Percentiles rank a stretch among this genome's conserved stretches.
These are phyloP conservation scores for Pammene fasciana DNA, from an alignment of 2,888 invertebrate species.

Conservation along the genomic window DNA sequence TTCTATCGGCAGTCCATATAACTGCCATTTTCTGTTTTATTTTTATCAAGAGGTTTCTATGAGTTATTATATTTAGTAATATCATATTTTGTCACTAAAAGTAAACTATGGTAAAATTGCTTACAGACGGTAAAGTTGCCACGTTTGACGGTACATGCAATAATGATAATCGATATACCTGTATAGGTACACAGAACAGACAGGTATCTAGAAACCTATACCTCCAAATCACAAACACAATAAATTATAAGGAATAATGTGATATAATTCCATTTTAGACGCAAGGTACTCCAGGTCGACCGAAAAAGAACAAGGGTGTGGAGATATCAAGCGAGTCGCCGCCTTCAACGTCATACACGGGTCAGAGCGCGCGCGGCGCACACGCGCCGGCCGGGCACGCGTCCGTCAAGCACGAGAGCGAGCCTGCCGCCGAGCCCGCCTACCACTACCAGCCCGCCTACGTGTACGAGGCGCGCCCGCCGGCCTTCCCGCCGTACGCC, in stretches of 20 bases:
- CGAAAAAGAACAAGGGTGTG: constrained; percentile 73
- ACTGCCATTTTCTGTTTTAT: too few species aligned
- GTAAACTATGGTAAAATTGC: too few species aligned
- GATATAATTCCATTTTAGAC: constrained; percentile 52
- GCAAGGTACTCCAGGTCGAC: constrained; percentile 73
- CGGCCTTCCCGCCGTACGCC: constrained; percentile 54
- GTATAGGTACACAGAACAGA: too few species aligned
- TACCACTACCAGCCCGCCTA: constrained; percentile 66
- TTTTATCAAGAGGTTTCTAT: too few species aligned
- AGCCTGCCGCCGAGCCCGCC: constrained; percentile 53
- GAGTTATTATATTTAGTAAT: too few species aligned
- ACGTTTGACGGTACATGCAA: too few species aligned
- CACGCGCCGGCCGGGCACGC: constrained; percentile 65
- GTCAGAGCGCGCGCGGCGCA: constrained; percentile 56
- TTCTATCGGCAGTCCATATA: too few species aligned
- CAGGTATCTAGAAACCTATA: too few species aligned
- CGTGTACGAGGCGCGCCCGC: constrained; percentile 52
- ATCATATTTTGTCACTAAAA: too few species aligned
- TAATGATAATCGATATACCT: too few species aligned
- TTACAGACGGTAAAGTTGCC: too few species aligned
- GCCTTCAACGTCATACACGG: constrained; percentile 65
- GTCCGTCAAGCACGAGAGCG: constrained; percentile 68
- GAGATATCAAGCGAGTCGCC: constrained; percentile 66
- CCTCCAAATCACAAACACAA: too few species aligned
- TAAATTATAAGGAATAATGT: background rate